Evolutionary conservation across 2,113 vertebrate species (phyloP), one percentile per base, ranked within the genome.

Genomic region (Dendrocopos noguchii): DNA sequence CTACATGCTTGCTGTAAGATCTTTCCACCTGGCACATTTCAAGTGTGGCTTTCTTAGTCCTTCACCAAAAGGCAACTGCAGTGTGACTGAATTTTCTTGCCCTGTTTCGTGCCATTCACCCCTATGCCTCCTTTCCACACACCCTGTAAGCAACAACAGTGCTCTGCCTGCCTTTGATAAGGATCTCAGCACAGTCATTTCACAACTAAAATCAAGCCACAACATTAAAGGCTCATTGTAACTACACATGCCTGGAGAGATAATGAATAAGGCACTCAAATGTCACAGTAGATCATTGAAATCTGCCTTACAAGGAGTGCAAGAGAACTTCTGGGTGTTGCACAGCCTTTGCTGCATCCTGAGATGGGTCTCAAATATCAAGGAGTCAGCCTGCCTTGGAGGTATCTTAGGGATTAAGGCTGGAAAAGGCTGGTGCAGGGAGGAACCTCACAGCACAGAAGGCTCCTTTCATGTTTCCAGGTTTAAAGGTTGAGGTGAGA

Each of bases 211-310:
- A 74, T 17, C 19, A 44, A 70, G n/a, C 22, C n/a, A 29, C 46
- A 47, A 9, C 9, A 16, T 21, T n/a, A 2, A 70, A 81, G 36
- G 28, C 31, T 4, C 12, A 7, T 8, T 52, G 15, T 15, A 64
- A 34, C 12, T 31, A 17, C 0, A 2, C 6, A 9, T 0, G 7
- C 19, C 0, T 1, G 25, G 21, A 85, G 15, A 68, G 2, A 29
- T 7, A 7, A 65, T 1, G 1, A 65, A 34, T 27, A 47, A 55
- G 7, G 25, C 29, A 64, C 33, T 18, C 42, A 66, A 77, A 55
- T 0, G 0, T 19, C 31, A 60, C 13, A 76, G 24, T 7, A 50
- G 36, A 15, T 6, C 39, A 24, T 7, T 50, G 70, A 61, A 74
- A 83, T 1, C 3, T 5, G 46, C 25, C 7, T 21, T 9, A 14